Percentiles rank a stretch among this genome's conserved stretches.
Conservation (phyloP, 92 coral and sea anemone genomes). For the Porites divaricata region DNA sequence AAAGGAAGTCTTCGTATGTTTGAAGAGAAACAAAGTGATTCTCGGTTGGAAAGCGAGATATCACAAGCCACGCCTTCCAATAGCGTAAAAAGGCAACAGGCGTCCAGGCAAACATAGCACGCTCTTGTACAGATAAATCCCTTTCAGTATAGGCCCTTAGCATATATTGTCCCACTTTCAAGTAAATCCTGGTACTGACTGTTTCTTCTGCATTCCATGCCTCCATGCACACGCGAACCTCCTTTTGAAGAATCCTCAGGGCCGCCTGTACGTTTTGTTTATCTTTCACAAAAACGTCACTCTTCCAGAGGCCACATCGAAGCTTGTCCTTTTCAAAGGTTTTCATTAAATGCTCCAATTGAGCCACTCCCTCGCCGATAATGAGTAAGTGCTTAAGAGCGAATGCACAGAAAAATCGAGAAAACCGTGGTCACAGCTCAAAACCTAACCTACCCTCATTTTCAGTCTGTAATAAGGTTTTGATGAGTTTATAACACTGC, state of each 20-base stretch:
- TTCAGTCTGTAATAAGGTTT: no score
- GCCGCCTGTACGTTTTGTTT: no score
- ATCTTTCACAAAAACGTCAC: no score
- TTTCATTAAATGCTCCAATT: no score
- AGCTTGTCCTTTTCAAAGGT: no score
- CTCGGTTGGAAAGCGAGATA: not conserved
- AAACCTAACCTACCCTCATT: no score
- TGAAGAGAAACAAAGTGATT: constrained; percentile 33
- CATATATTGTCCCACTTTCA: constrained; percentile 2
- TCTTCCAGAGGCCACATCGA: no score
- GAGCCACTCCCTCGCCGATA: no score
- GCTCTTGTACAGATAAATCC: not conserved
- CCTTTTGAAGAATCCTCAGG: not conserved
- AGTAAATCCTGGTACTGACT: not conserved
- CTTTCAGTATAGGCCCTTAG: not conserved
- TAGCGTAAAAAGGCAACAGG: not conserved
- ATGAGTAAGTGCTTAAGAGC: no score
- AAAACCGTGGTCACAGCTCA: no score
- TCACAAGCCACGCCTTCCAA: constrained; percentile 9
- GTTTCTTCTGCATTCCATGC: not conserved
- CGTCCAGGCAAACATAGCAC: not conserved
- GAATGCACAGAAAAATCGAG: no score
- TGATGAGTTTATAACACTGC: no score
- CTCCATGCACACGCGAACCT: not conserved
- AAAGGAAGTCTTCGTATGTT: constrained; percentile 34